Base-by-base conservation (phyloP, 2,113 vertebrate genomes). In the Mugil cephalus region DNA sequence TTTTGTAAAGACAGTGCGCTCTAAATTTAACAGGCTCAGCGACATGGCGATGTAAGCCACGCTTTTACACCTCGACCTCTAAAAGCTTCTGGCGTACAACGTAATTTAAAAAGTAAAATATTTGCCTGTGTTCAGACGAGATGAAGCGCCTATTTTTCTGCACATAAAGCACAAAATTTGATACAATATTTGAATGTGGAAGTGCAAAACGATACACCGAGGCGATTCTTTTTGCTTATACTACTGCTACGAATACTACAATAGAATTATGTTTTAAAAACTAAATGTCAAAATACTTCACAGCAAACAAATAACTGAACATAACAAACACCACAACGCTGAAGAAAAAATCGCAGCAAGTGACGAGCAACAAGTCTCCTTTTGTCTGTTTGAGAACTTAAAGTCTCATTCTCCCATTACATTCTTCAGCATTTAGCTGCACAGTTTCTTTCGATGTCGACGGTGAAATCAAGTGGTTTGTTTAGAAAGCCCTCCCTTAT, bases 321-420 rank as follows among this genome's bases (percentile, higher is more conserved):
- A 42, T 42, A 30, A n/a, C n/a, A n/a, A 30, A 30, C 24, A 5
- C 24, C 24, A 30, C 5, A 30, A 30, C 24, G 5, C 24, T 5
- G 24, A 30, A 30, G 24, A 30, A 30, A 21, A 0, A 58, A 51
- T 14, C 1, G 10, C 45, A 18, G 10, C 10, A 14, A 24, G 13
- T 24, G 34, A 36, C 2, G 14, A 51, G 60, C 82, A 84, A 80
- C 67, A 86, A 60, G 83, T 82, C 61, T 2, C 6, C 5, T 24
- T 56, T 42, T 30, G 10, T 36, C 10, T 42, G 1, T 51, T 45
- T 42, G 21, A 24, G n/a, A n/a, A n/a, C n/a, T n/a, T n/a, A n/a
- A n/a, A n/a, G 7, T 15, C n/a, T 10, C 8, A 21, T 21, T 50
- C 12, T 13, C n/a, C 48, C 12, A 12, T 30, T 15, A 1, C 2